Conservation (phyloP, 2,888 invertebrate genomes). For the Galeruca laticollis region DNA sequence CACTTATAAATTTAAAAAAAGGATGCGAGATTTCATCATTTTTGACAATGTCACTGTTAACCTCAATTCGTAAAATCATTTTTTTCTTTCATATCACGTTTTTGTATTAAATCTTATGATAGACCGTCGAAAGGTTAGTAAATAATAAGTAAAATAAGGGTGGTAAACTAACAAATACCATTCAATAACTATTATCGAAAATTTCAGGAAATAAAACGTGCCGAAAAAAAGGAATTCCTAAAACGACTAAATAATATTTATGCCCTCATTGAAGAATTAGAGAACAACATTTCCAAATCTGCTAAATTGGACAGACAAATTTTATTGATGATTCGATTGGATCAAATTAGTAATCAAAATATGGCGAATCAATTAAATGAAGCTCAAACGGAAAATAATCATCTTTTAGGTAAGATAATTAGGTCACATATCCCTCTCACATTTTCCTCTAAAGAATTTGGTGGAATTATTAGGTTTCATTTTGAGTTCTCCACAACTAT, state of each 20-base stretch:
- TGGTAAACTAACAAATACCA: not conserved
- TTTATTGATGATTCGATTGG: slow-evolving; percentile 53
- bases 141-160: not conserved
- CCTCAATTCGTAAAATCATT: slow-evolving; percentile 25
- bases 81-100: slow-evolving; percentile 17
- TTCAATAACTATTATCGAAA: no score
- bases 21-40: not conserved
- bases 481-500: no score
- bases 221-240: slow-evolving; percentile 39
- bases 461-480: no score
- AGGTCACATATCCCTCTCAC: not conserved
- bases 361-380: slow-evolving; percentile 56
- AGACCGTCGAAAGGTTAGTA: slow-evolving; percentile 32
- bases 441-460: no score
- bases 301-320: slow-evolving; percentile 55
- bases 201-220: slow-evolving; percentile 30
- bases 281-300: slow-evolving; percentile 54
- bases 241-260: slow-evolving; percentile 39
- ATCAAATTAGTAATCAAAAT: slow-evolving; percentile 53
- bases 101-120: slow-evolving; percentile 28
- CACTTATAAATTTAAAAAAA: no score
- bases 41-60: slow-evolving; percentile 25
- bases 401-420: slow-evolving; percentile 56
- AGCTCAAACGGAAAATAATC: slow-evolving; percentile 58
- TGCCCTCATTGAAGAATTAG: slow-evolving; percentile 46